Evolutionary conservation across 2,797 vertebrate species (phyloP).

Genomic region (Intellagama lesueurii): DNA sequence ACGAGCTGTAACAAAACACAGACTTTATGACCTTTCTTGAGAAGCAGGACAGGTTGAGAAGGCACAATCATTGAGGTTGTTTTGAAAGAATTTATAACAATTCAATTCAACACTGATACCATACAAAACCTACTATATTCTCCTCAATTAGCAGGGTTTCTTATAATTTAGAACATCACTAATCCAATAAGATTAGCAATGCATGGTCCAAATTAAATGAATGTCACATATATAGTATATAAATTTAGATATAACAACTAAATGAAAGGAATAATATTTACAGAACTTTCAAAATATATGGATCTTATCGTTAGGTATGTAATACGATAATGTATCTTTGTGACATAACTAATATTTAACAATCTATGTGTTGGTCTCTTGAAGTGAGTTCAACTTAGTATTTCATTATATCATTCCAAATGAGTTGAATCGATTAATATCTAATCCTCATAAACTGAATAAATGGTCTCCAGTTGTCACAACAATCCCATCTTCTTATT

Average conservation of each 20-base stretch:
- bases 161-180: background rate
- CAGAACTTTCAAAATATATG: background rate
- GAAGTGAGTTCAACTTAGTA: background rate
- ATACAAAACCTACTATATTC: background rate
- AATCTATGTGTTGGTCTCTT: background rate
- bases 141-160: background rate
- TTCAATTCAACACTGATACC: background rate
- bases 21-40: background rate
- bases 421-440: background rate
- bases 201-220: background rate
- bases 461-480: background rate
- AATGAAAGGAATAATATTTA: background rate
- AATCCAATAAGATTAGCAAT: conserved; percentile 7
- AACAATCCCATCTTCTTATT: conserved; percentile 1
- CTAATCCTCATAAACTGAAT: background rate
- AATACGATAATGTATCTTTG: background rate
- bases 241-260: background rate
- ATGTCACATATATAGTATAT: background rate
- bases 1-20: background rate
- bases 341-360: background rate
- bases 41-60: background rate
- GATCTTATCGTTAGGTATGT: background rate
- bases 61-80: background rate
- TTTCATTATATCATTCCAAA: conserved; percentile 18
- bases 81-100: background rate